A percentile compares a stretch with the other conserved stretches of the same genome.
These are phyloP conservation scores for Tenthredo distinguenda DNA, from an alignment of 2,888 invertebrate species.

Conservation along the genomic window DNA sequence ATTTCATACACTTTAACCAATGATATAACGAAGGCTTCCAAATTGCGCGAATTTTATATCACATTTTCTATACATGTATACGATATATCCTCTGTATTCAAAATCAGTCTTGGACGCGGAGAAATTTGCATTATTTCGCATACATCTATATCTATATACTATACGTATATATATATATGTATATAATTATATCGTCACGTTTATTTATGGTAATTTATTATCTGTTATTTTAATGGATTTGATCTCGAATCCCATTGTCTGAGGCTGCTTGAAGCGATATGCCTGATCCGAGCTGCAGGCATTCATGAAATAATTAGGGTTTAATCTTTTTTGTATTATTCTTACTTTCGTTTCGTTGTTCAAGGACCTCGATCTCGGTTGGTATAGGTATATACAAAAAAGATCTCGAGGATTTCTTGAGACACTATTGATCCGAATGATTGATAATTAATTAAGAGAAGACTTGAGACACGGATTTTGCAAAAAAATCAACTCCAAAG, in stretches of 20 bases:
- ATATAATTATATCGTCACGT: neutral
- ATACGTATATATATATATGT: neutral
- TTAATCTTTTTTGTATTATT: neutral
- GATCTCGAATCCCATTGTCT: neutral
- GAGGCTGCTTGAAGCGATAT: neutral
- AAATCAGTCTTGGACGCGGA: neutral
- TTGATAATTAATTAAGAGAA: neutral
- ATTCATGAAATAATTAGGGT: conserved; percentile 2
- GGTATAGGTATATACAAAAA: too few relatives aligned
- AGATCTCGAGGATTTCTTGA: neutral
- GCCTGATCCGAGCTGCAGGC: neutral
- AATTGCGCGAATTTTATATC: conserved; percentile 30
- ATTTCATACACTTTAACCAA: conserved; percentile 47
- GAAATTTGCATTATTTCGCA: too few relatives aligned
- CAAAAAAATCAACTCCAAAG: neutral
- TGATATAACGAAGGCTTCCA: conserved; percentile 28
- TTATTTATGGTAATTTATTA: neutral
- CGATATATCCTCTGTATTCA: neutral
- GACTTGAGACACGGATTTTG: neutral
- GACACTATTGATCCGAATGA: neutral
- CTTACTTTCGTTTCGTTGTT: neutral
- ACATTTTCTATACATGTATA: neutral
- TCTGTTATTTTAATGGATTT: neutral
- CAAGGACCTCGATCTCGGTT: too few relatives aligned
- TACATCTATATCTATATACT: neutral